A percentile compares a stretch with the other conserved stretches of the same genome.
phyloP scores from a whole-genome alignment of 2,888 invertebrate genomes.

The Asteroscopus sphinx region DNA sequence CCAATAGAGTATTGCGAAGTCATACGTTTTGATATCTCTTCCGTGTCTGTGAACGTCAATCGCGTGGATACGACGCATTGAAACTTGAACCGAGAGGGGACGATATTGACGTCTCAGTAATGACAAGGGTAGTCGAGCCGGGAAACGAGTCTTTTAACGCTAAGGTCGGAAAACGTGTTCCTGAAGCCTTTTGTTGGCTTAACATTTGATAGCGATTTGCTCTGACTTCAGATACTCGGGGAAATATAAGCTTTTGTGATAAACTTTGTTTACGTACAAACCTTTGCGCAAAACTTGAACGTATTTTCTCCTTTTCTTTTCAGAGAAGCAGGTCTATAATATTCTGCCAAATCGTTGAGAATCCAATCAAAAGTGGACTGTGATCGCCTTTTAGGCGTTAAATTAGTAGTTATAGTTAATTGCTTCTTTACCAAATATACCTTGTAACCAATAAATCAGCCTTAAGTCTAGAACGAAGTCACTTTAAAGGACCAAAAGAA shows the following conservation, averaged over 20 bases:
- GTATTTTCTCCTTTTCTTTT: constrained; percentile 45
- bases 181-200: constrained; percentile 48
- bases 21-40: constrained; percentile 3
- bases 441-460: constrained; percentile 76
- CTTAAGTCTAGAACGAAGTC: constrained; percentile 76
- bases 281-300: constrained; percentile 42
- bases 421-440: constrained; percentile 83
- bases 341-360: constrained; percentile 58
- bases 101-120: constrained; percentile 39
- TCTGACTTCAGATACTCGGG: constrained; percentile 30
- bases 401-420: constrained; percentile 68
- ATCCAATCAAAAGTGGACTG: constrained; percentile 70
- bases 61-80: constrained; percentile 10
- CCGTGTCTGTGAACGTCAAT: constrained; percentile 18
- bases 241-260: constrained; percentile 55
- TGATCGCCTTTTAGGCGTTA: constrained; percentile 85
- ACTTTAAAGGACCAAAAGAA: constrained; percentile 86
- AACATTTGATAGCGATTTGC: constrained; percentile 45
- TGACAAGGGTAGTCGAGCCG: constrained; percentile 42
- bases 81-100: constrained; percentile 8
- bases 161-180: constrained; percentile 33
- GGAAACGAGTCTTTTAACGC: constrained; percentile 32
- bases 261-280: constrained; percentile 32
- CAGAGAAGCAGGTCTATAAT: constrained; percentile 56
- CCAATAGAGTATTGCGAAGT: neutral